These are phyloP conservation scores for Callitettix versicolor DNA, from an alignment of 1,140 invertebrate genomes.

Conservation along the genomic window DNA sequence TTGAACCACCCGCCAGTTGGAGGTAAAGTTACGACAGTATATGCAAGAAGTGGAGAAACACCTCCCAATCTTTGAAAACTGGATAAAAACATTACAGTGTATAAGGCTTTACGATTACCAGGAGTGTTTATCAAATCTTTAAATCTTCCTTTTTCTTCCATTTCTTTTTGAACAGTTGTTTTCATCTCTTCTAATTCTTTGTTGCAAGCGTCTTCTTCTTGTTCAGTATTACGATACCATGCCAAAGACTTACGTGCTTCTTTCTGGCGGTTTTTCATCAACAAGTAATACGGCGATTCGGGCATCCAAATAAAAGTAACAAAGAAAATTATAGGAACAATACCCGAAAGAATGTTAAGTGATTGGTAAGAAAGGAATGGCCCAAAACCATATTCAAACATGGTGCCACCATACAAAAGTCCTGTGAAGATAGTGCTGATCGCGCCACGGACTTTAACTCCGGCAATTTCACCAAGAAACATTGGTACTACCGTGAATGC, in stretches of 20 bases:
- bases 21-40: conserved; percentile 23
- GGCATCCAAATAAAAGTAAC: conserved; percentile 61
- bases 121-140: conserved; percentile 19
- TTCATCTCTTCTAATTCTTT: conserved; percentile 16
- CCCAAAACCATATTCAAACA: conserved; percentile 65
- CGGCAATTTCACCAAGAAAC: conserved; percentile 73
- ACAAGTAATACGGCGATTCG: conserved; percentile 65
- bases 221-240: conserved; percentile 43
- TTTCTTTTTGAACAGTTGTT: conserved; percentile 19
- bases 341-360: conserved; percentile 50
- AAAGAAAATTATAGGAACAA: conserved; percentile 49
- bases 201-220: not conserved
- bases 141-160: conserved; percentile 18
- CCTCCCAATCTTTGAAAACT: conserved; percentile 23
- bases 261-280: conserved; percentile 44
- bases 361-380: conserved; percentile 55
- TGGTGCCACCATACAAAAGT: conserved; percentile 56
- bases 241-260: conserved; percentile 52
- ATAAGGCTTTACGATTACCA: conserved; percentile 18
- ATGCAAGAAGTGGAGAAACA: conserved; percentile 24
- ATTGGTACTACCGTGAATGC: conserved; percentile 68
- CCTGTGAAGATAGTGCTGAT: conserved; percentile 68
- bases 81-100: conserved; percentile 21
- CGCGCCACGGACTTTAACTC: conserved; percentile 25
- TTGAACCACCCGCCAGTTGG: conserved; percentile 16